A percentile compares a stretch with the other conserved stretches of the same genome.
Evolutionary conservation across 2,888 invertebrate genomes (phyloP).

Genomic region (Aelia acuminata): DNA sequence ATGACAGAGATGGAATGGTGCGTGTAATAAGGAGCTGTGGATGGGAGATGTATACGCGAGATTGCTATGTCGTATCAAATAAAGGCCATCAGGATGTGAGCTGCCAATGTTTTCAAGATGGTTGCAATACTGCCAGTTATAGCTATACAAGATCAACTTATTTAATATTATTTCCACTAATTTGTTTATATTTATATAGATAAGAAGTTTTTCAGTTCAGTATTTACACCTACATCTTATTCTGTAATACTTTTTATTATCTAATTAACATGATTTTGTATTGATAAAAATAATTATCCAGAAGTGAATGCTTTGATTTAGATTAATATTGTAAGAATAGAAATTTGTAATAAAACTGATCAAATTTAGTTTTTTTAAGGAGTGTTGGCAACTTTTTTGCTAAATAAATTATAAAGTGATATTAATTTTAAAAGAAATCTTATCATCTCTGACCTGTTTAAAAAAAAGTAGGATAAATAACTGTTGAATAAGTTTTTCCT

Average conservation of each 20-base stretch:
- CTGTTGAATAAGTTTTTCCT: neutral
- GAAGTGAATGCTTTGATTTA: neutral
- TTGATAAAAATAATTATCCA: neutral
- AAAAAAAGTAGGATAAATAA: neutral
- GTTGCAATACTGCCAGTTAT: slow-evolving; percentile 72
- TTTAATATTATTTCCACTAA: neutral
- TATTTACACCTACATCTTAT: neutral
- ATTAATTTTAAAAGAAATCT: neutral
- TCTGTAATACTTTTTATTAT: neutral
- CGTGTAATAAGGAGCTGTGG: slow-evolving; percentile 76
- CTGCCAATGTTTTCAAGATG: slow-evolving; percentile 77
- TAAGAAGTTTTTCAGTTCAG: neutral
- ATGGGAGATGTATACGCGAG: slow-evolving; percentile 71
- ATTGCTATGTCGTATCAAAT: slow-evolving; percentile 72
- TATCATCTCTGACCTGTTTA: neutral
- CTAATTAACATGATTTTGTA: neutral
- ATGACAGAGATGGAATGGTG: slow-evolving; percentile 68
- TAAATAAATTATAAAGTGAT: neutral
- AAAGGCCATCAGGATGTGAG: slow-evolving; percentile 77
- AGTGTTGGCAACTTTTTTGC: neutral
- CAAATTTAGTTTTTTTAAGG: neutral
- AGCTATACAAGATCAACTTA: neutral
- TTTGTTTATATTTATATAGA: neutral
- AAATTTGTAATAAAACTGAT: neutral
- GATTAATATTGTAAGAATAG: neutral